Evolutionary conservation across 1,140 invertebrate genomes (phyloP).

Genomic region (Drosophila takahashii): DNA sequence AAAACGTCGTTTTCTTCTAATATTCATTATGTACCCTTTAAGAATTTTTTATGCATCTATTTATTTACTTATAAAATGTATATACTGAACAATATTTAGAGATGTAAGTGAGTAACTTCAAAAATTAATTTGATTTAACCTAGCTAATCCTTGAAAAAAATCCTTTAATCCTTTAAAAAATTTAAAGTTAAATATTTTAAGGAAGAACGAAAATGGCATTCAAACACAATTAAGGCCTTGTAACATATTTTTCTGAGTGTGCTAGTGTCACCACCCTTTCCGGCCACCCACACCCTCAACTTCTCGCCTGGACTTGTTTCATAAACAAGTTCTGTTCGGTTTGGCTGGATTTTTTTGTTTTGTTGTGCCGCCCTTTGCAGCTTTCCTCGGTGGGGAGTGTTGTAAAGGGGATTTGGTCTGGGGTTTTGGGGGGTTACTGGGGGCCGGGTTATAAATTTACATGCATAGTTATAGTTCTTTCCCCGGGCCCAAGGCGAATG

Average conservation of each 20-base stretch:
- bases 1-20: too few species aligned
- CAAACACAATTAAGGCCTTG: too few species aligned
- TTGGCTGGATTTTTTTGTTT: slow-evolving; percentile 22
- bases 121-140: too few species aligned
- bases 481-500: slow-evolving; percentile 30
- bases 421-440: slow-evolving; percentile 12
- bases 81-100: too few species aligned
- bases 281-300: slow-evolving; percentile 20
- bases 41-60: too few species aligned
- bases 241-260: slow-evolving; percentile 10
- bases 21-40: too few species aligned
- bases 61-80: too few species aligned
- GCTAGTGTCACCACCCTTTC: slow-evolving; percentile 22
- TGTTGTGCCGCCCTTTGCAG: slow-evolving; percentile 2
- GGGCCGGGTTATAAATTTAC: slow-evolving; percentile 68
- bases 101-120: too few species aligned
- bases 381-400: neutral
- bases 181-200: too few species aligned
- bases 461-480: slow-evolving; percentile 62
- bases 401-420: neutral
- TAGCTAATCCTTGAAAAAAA: too few species aligned
- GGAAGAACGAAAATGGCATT: too few species aligned
- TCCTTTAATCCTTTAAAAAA: too few species aligned
- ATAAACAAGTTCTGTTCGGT: slow-evolving; percentile 67
- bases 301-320: slow-evolving; percentile 58